These are phyloP conservation scores for Lagopus leucura DNA, from an alignment of 2,113 vertebrate species.

Conservation along the genomic window DNA sequence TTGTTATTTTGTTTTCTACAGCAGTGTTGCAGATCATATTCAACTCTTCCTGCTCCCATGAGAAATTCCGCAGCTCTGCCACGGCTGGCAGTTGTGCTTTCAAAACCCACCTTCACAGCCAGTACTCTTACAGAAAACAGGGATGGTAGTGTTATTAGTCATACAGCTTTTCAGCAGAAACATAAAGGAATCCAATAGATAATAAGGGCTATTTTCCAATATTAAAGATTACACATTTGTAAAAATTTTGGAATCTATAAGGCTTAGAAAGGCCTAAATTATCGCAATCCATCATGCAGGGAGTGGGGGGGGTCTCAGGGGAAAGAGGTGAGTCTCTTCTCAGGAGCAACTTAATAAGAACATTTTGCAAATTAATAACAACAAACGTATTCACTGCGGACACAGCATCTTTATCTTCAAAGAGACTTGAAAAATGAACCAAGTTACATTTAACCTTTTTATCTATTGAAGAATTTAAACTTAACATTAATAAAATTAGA, in stretches of 20 bases:
- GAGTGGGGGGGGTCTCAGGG: not conserved
- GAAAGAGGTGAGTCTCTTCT: not conserved
- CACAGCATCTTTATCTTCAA: slow-evolving; percentile 1
- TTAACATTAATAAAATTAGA: slow-evolving; percentile 38
- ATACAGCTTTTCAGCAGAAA: not conserved
- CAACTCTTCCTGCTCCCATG: not conserved
- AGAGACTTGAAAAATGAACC: not conserved
- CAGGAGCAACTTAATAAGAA: not conserved
- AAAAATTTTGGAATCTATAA: not conserved
- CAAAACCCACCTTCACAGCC: not conserved
- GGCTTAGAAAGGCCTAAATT: not conserved
- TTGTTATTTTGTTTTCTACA: not conserved
- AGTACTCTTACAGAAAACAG: not conserved
- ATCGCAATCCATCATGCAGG: not conserved
- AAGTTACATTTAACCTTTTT: slow-evolving; percentile 50
- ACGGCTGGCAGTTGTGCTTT: not conserved
- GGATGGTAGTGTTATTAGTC: not conserved
- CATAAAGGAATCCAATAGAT: not conserved
- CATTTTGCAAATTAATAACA: not conserved
- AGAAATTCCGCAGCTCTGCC: not conserved
- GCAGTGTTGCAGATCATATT: not conserved
- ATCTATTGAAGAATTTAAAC: slow-evolving; percentile 12
- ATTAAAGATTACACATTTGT: not conserved
- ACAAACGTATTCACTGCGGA: not conserved
- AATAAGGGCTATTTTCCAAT: not conserved